phyloP scores from a whole-genome alignment of 1,140 invertebrate species.

The Akabosia matsudoensis region DNA sequence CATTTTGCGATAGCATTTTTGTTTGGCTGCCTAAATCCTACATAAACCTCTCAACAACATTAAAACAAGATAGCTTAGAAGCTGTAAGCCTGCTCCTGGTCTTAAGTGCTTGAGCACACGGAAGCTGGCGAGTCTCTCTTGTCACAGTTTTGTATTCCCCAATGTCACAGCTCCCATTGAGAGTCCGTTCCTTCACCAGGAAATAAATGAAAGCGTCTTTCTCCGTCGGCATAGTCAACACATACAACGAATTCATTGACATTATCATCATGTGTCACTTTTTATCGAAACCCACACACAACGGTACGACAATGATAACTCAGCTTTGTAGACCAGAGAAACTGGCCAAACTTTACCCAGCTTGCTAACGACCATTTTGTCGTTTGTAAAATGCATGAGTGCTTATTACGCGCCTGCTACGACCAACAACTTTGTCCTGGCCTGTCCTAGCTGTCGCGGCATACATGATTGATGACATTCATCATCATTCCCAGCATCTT shows the following conservation, averaged over 20 bases:
- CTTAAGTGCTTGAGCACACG: too few species aligned
- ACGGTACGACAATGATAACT: background rate
- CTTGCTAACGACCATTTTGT: background rate
- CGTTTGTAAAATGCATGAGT: background rate
- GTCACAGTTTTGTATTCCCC: too few species aligned
- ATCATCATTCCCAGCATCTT: background rate
- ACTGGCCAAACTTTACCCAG: too few species aligned
- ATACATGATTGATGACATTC: constrained; percentile 22
- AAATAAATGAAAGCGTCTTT: background rate
- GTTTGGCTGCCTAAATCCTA: too few species aligned
- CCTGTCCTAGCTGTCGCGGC: constrained; percentile 6
- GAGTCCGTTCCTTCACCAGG: background rate
- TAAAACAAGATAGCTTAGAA: too few species aligned
- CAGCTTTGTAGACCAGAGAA: background rate
- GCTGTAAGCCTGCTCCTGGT: too few species aligned
- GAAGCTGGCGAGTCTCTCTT: too few species aligned
- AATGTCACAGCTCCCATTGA: too few species aligned
- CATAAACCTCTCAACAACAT: too few species aligned
- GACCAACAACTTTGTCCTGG: background rate
- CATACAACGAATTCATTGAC: background rate
- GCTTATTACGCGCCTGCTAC: background rate
- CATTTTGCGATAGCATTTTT: too few species aligned
- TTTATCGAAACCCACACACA: background rate
- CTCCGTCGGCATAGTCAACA: background rate
- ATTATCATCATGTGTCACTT: background rate